A percentile compares a stretch with the other conserved stretches of the same genome.
Evolutionary conservation across 2,113 vertebrate genomes (phyloP).

Genomic region (Thymallus thymallus): DNA sequence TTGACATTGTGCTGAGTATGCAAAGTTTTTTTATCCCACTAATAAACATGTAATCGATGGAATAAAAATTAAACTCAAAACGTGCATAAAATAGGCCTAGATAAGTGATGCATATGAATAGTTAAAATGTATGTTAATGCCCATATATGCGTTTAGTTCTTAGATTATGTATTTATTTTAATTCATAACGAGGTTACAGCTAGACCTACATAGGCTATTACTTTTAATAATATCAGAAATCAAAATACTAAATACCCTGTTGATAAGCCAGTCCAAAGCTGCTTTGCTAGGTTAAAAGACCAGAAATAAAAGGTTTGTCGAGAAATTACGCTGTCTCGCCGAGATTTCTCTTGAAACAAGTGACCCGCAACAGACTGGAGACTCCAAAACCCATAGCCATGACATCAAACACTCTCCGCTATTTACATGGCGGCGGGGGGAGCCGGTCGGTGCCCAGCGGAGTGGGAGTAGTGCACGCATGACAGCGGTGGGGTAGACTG

Average conservation of each 20-base stretch:
- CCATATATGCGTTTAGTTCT: no score
- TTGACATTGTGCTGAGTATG: no score
- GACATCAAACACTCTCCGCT: conserved; percentile 77
- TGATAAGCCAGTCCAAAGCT: conserved; percentile 9
- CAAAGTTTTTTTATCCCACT: no score
- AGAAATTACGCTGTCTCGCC: conserved; percentile 35
- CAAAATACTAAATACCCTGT: background rate
- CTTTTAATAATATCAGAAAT: background rate
- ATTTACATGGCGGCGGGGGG: conserved; percentile 64
- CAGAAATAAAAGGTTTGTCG: conserved; percentile 41
- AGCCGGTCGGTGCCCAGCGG: conserved; percentile 32
- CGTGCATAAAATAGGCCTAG: no score
- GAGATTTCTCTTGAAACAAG: conserved; percentile 39
- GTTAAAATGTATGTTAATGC: no score
- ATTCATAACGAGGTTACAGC: background rate
- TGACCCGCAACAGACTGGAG: conserved; percentile 61
- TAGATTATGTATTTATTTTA: background rate
- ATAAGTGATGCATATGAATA: no score
- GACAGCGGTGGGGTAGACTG: conserved; percentile 13
- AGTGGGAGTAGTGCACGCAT: conserved; percentile 29
- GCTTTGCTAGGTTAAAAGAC: conserved; percentile 10
- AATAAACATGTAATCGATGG: no score
- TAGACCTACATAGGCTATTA: background rate
- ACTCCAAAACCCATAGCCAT: conserved; percentile 48
- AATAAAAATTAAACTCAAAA: no score